These are phyloP conservation scores for Lates calcarifer DNA, from an alignment of 2,113 vertebrate genomes.

Conservation along the genomic window DNA sequence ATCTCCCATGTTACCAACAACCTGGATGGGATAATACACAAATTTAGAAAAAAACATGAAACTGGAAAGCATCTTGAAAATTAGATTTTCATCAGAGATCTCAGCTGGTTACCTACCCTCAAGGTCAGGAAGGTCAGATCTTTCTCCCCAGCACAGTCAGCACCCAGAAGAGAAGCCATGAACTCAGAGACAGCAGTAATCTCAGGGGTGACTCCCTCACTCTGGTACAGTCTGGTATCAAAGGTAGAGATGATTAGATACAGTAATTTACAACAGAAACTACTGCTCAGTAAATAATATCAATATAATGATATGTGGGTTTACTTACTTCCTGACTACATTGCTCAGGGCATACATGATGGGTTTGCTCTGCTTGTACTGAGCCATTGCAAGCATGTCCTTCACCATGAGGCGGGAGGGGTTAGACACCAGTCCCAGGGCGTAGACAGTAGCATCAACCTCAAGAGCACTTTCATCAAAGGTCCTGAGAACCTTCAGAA, in stretches of 20 bases:
- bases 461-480: slow-evolving; percentile 74
- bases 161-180: slow-evolving; percentile 85
- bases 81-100: background rate
- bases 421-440: slow-evolving; percentile 86
- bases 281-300: background rate
- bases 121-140: slow-evolving; percentile 90
- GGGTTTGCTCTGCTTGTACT: slow-evolving; percentile 88
- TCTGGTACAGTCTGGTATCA: slow-evolving; percentile 83
- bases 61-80: background rate
- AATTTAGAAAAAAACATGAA: slow-evolving; percentile 15
- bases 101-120: slow-evolving; percentile 80
- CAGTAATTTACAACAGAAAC: slow-evolving; percentile 7
- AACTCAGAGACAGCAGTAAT: slow-evolving; percentile 87
- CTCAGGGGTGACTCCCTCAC: slow-evolving; percentile 81
- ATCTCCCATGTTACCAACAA: slow-evolving; percentile 92
- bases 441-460: slow-evolving; percentile 87
- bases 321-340: slow-evolving; percentile 87
- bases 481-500: slow-evolving; percentile 86
- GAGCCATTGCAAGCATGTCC: slow-evolving; percentile 89
- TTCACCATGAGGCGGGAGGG: slow-evolving; percentile 84
- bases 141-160: slow-evolving; percentile 88
- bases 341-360: slow-evolving; percentile 91
- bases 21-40: slow-evolving; percentile 74
- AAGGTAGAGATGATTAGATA: slow-evolving; percentile 5
- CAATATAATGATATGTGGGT: background rate